A percentile compares a stretch with the other conserved stretches of the same genome.
Evolutionary conservation across 2,797 vertebrate species (phyloP).

Genomic region (Molossus alvarezi): DNA sequence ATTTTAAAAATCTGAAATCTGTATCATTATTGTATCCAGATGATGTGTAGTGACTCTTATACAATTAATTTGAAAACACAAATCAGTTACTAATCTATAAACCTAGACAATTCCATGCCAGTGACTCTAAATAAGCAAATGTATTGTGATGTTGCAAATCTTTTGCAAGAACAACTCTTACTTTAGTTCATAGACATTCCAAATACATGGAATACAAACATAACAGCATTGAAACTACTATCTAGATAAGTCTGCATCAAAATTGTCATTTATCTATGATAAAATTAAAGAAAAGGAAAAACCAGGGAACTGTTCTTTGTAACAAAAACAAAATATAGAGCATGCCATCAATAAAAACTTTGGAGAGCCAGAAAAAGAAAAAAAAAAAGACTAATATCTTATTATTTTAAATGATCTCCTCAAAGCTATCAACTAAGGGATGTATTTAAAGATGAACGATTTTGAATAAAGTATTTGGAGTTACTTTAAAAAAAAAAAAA

Average conservation of each 20-base stretch:
- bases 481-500: background rate
- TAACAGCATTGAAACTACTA: background rate
- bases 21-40: background rate
- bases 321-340: background rate
- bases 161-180: slow-evolving; percentile 1
- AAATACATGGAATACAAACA: background rate
- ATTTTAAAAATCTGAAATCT: background rate
- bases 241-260: background rate
- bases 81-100: background rate
- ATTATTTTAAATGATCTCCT: slow-evolving; percentile 40
- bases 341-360: background rate
- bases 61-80: background rate
- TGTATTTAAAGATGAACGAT: background rate
- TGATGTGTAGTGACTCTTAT: background rate
- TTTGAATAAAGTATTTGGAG: background rate
- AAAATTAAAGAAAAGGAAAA: slow-evolving; percentile 17
- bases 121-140: background rate
- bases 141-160: background rate
- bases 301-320: background rate
- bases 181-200: background rate
- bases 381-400: background rate
- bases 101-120: background rate
- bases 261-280: background rate
- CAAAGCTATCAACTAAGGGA: slow-evolving; percentile 20
- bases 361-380: background rate